Conservation (phyloP, 2,113 vertebrate species). For the Ardeotis arabs region DNA sequence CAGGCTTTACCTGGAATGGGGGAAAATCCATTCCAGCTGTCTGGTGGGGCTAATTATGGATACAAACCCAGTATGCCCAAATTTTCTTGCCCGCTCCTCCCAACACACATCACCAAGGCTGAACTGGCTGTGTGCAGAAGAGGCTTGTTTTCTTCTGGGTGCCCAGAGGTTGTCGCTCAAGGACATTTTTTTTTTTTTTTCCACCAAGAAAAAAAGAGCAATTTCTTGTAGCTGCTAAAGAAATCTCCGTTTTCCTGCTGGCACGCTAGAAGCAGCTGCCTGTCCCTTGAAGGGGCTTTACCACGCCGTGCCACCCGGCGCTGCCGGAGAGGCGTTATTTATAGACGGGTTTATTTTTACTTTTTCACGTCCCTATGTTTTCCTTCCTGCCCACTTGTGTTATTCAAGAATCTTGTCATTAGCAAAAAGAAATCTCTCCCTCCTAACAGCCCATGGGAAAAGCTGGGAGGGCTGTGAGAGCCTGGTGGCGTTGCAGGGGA, state of each 20-base stretch:
- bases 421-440: slow-evolving; percentile 10
- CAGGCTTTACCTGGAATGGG: background rate
- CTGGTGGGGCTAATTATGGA: background rate
- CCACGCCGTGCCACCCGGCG: background rate
- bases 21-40: background rate
- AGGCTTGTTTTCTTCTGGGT: background rate
- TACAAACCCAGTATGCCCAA: accelerated
- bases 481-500: background rate
- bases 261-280: background rate
- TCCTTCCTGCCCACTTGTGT: slow-evolving; percentile 43
- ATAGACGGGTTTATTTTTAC: slow-evolving; percentile 45
- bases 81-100: background rate
- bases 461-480: background rate
- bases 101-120: accelerated
- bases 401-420: slow-evolving; percentile 1
- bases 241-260: background rate
- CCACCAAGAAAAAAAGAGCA: background rate
- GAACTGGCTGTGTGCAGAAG: background rate
- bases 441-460: background rate
- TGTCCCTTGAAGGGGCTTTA: slow-evolving; percentile 30
- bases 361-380: background rate
- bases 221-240: background rate
- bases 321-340: slow-evolving; percentile 44
- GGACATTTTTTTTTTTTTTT: background rate
- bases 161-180: background rate